These are phyloP conservation scores for Carettochelys insculpta DNA, from an alignment of 2,113 vertebrate species.

Conservation along the genomic window DNA sequence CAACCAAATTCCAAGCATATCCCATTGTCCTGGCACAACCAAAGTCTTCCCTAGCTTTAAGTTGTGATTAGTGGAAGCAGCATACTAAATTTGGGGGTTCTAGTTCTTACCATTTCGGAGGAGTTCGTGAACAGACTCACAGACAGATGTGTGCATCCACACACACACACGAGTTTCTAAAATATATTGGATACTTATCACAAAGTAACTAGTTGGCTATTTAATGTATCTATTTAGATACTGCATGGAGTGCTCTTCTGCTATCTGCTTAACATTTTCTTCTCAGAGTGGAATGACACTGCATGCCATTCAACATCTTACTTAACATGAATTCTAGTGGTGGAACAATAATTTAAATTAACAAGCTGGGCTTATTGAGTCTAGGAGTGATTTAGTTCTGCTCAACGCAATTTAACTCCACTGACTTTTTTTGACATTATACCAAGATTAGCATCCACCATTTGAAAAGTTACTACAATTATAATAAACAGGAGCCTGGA, in stretches of 20 bases:
- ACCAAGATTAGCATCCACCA: not conserved
- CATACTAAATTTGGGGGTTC: too few species aligned
- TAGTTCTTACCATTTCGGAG: too few species aligned
- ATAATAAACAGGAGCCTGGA: not conserved
- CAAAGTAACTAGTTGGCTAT: not conserved
- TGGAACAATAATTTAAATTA: not conserved
- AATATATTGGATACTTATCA: too few species aligned
- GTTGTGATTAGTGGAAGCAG: too few species aligned
- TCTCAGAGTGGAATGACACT: not conserved
- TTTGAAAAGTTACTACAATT: not conserved
- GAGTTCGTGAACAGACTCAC: too few species aligned
- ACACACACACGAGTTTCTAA: too few species aligned
- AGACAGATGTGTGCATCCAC: too few species aligned
- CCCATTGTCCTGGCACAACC: too few species aligned
- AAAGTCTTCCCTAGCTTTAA: too few species aligned
- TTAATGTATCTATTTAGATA: constrained; percentile 21
- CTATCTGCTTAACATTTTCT: constrained; percentile 20
- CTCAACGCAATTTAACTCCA: not conserved
- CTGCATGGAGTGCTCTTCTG: not conserved
- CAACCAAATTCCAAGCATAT: too few species aligned
- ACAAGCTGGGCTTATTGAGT: not conserved
- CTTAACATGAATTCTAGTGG: not conserved
- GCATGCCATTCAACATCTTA: not conserved
- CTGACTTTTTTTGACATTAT: not conserved
- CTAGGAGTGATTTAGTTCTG: not conserved